Percentiles rank a stretch among this genome's conserved stretches.
Conservation (phyloP, 2,888 invertebrate species). For the Nasonovia ribisnigri region DNA sequence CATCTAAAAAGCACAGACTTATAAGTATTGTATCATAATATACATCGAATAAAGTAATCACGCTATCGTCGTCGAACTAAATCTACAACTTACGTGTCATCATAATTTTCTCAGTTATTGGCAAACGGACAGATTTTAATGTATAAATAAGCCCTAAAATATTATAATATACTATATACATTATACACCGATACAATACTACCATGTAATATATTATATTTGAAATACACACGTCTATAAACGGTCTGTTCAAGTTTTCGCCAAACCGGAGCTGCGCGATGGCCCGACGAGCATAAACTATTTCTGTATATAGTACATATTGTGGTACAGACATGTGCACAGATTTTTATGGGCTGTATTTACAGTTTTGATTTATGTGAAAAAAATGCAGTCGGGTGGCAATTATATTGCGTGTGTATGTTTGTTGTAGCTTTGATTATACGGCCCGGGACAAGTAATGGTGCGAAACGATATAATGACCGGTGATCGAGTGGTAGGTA, state of each 20-base stretch:
- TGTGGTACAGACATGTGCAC: neutral
- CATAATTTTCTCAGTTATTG: neutral
- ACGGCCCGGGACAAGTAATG: neutral
- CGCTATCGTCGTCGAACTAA: neutral
- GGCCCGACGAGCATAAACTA: neutral
- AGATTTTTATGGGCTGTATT: neutral
- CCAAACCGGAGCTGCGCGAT: neutral
- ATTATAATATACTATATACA: neutral
- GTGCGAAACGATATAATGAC: neutral
- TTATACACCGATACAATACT: neutral
- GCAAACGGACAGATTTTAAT: neutral
- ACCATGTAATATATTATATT: neutral
- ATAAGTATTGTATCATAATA: neutral
- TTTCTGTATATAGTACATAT: neutral
- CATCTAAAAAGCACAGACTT: neutral
- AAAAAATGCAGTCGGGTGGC: neutral
- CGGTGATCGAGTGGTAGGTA: neutral
- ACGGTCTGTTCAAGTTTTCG: constrained; percentile 5
- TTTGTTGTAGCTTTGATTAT: neutral
- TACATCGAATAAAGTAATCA: neutral
- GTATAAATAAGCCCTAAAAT: neutral
- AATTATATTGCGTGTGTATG: neutral
- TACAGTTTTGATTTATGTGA: neutral
- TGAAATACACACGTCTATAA: neutral
- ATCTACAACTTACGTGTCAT: neutral